Evolutionary conservation across 2,113 vertebrate genomes (phyloP).

Genomic region (Pseudopodoces humilis): DNA sequence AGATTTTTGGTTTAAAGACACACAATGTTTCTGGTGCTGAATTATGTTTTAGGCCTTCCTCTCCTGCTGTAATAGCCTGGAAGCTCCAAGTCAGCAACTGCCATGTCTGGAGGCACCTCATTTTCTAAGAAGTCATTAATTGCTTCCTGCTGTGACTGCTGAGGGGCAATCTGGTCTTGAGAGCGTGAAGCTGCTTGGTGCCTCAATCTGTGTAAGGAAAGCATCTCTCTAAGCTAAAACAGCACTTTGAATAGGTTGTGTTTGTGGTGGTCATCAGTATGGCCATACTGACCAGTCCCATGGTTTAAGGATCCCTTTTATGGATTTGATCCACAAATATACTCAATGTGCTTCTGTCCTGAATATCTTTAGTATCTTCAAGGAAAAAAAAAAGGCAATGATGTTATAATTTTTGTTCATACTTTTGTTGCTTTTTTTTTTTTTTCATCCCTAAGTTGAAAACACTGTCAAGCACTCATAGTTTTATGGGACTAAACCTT

Average conservation of each 20-base stretch:
- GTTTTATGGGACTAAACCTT: not conserved
- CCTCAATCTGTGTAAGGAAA: not conserved
- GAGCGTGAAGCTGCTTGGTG: not conserved
- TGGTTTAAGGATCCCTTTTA: not conserved
- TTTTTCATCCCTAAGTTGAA: not conserved
- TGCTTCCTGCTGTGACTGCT: not conserved
- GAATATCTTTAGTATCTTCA: not conserved
- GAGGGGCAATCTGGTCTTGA: not conserved
- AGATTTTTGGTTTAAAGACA: not conserved
- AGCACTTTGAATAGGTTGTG: not conserved
- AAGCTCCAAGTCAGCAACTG: not conserved
- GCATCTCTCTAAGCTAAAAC: not conserved
- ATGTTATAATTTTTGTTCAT: not conserved
- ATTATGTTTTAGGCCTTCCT: not conserved
- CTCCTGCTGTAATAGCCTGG: not conserved
- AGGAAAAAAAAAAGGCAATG: not conserved
- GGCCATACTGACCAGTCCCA: not conserved
- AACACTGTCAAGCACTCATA: not conserved
- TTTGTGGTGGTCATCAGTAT: not conserved
- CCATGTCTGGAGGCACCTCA: not conserved
- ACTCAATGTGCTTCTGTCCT: not conserved
- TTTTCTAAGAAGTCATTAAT: slow-evolving; percentile 29
- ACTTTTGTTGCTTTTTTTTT: not conserved
- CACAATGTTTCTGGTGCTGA: not conserved
- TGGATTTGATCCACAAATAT: accelerated